Base-by-base conservation (phyloP, 2,888 invertebrate genomes). In the Holacanthella duospinosa region DNA sequence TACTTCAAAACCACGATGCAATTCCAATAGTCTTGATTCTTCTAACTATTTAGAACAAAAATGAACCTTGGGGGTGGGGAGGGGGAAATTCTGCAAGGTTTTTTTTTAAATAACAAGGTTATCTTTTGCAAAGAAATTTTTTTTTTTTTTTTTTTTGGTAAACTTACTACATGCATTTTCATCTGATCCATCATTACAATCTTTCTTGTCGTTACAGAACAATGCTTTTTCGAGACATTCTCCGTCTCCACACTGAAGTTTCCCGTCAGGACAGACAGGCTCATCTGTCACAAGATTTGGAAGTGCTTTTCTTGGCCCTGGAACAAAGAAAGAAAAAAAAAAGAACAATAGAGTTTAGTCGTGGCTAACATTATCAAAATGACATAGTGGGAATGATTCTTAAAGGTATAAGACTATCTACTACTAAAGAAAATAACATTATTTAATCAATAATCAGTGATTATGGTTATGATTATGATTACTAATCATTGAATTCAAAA, bases 101-200 rank as follows among this genome's bases (percentile, higher is more conserved):
- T n/a, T n/a, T n/a, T n/a, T n/a, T n/a, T n/a, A n/a, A n/a, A n/a
- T n/a, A n/a, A n/a, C n/a, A n/a, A n/a, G n/a, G n/a, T n/a, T n/a
- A n/a, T n/a, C n/a, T n/a, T n/a, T n/a, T n/a, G n/a, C n/a, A n/a
- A n/a, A n/a, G n/a, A n/a, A n/a, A n/a, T n/a, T n/a, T n/a, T n/a
- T n/a, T n/a, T n/a, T n/a, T n/a, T n/a, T n/a, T n/a, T n/a, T n/a
- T n/a, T n/a, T n/a, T n/a, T n/a, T n/a, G n/a, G 16, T 16, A 56
- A 63, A 89, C 92, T 87, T 82, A 93, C 93, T 87, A 83, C 93
- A 93, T 71, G 93, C 89, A 75, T 93, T 93, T 80, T 93, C 93
- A 76, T 93, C 93, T 60, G 93, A 93, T 77, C 92, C 93, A 76
- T 93, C 93, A 76, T 89, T 88, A 80, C 93, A 93, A 77, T 93